Evolutionary conservation across 1,140 invertebrate species (phyloP).

Genomic region (Patella vulgata): DNA sequence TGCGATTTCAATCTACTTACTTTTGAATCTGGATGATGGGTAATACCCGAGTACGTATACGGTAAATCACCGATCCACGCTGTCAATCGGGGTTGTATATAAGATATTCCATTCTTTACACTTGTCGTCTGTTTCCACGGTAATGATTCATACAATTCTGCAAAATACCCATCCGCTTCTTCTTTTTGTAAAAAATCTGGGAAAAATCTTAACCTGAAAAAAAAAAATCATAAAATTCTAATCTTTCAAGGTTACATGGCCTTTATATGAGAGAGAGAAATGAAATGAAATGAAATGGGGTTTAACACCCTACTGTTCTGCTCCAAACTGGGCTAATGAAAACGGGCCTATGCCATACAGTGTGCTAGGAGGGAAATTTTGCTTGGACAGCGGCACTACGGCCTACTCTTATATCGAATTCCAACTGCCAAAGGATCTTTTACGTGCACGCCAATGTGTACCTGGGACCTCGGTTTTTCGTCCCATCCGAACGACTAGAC

Average conservation of each 20-base stretch:
- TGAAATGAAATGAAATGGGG: too few relatives aligned
- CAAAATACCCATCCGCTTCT: constrained; percentile 59
- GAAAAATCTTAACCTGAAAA: constrained; percentile 57
- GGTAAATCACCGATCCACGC: constrained; percentile 70
- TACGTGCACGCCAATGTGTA: too few relatives aligned
- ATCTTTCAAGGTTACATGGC: neutral
- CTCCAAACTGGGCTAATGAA: too few relatives aligned
- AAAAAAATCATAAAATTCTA: constrained; percentile 4
- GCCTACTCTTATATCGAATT: too few relatives aligned
- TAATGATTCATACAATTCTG: constrained; percentile 61
- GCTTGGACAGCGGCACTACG: too few relatives aligned
- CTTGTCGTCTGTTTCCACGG: constrained; percentile 68
- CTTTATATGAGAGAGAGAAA: too few relatives aligned
- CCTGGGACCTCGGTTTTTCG: too few relatives aligned
- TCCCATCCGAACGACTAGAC: too few relatives aligned
- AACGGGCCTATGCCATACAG: too few relatives aligned
- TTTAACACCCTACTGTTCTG: too few relatives aligned
- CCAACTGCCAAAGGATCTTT: too few relatives aligned
- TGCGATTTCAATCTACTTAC: constrained; percentile 32
- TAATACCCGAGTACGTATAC: constrained; percentile 68
- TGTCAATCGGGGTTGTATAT: constrained; percentile 67
- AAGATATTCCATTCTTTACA: constrained; percentile 59
- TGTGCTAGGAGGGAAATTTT: too few relatives aligned
- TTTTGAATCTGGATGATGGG: constrained; percentile 60
- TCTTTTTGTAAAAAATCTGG: constrained; percentile 63